A percentile compares a stretch with the other conserved stretches of the same genome.
These are phyloP conservation scores for Encarsia formosa DNA, from an alignment of 2,888 invertebrate species.

Conservation along the genomic window DNA sequence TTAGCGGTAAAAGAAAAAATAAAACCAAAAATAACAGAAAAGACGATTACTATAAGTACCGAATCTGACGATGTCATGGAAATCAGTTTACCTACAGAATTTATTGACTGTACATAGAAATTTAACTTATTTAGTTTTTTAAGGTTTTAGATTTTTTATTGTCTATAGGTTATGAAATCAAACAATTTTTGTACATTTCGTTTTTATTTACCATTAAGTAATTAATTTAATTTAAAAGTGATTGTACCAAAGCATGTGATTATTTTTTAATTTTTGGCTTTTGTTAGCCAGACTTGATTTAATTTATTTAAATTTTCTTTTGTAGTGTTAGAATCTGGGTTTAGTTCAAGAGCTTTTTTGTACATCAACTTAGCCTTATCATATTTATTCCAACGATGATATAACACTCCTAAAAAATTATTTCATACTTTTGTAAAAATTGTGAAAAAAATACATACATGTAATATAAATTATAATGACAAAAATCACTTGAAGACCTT, in stretches of 20 bases:
- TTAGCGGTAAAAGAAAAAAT: background rate
- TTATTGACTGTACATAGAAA: too few species aligned
- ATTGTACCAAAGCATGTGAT: background rate
- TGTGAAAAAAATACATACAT: background rate
- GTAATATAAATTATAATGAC: background rate
- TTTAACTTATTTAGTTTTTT: too few species aligned
- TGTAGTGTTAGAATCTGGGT: constrained; percentile 67
- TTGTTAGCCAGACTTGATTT: constrained; percentile 34
- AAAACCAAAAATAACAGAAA: too few species aligned
- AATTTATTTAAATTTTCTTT: constrained; percentile 65
- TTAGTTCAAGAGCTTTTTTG: constrained; percentile 66
- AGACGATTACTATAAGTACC: too few species aligned
- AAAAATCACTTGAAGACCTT: constrained; percentile 35
- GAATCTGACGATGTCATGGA: too few species aligned
- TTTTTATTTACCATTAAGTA: too few species aligned
- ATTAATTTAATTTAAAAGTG: too few species aligned
- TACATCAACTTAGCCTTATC: constrained; percentile 73
- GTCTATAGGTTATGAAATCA: too few species aligned
- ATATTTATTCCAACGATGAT: constrained; percentile 84
- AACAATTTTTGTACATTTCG: too few species aligned
- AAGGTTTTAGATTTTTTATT: too few species aligned
- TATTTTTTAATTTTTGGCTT: constrained; percentile 17
- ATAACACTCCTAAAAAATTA: constrained; percentile 72
- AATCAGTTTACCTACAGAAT: too few species aligned
- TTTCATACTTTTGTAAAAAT: constrained; percentile 11